Conservation (phyloP, 2,888 invertebrate genomes). For the Dascillus cervinus region DNA sequence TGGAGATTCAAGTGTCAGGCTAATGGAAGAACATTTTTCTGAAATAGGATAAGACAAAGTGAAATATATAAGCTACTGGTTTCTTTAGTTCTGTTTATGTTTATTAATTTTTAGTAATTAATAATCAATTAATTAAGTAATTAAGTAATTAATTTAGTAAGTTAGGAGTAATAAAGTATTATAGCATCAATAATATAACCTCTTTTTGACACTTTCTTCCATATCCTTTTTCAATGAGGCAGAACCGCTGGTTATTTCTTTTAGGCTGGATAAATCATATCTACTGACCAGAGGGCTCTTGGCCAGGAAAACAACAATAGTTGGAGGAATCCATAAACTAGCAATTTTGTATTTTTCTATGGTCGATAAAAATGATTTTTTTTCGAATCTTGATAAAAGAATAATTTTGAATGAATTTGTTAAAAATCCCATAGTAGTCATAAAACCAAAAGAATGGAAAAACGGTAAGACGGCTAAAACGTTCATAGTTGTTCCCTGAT, state of each 20-base stretch:
- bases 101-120: too few relatives aligned
- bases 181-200: too few relatives aligned
- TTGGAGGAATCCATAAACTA: constrained; percentile 17
- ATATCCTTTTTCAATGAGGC: constrained; percentile 64
- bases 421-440: constrained; percentile 50
- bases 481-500: too few relatives aligned
- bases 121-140: too few relatives aligned
- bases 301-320: constrained; percentile 65
- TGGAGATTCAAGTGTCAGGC: too few relatives aligned
- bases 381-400: constrained; percentile 57
- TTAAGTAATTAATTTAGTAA: too few relatives aligned
- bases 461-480: too few relatives aligned
- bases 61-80: too few relatives aligned
- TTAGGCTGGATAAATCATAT: constrained; percentile 61
- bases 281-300: constrained; percentile 65
- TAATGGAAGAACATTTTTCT: too few relatives aligned
- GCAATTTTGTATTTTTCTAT: constrained; percentile 26
- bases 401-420: constrained; percentile 36
- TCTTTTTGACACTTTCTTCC: constrained; percentile 24
- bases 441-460: constrained; percentile 68
- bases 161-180: too few relatives aligned
- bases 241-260: constrained; percentile 62
- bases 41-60: too few relatives aligned
- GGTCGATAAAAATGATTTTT: constrained; percentile 55
- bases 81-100: too few relatives aligned